Percentiles rank a stretch among this genome's conserved stretches.
phyloP scores from a whole-genome alignment of 2,888 invertebrate species.

The Abscondita cerata region DNA sequence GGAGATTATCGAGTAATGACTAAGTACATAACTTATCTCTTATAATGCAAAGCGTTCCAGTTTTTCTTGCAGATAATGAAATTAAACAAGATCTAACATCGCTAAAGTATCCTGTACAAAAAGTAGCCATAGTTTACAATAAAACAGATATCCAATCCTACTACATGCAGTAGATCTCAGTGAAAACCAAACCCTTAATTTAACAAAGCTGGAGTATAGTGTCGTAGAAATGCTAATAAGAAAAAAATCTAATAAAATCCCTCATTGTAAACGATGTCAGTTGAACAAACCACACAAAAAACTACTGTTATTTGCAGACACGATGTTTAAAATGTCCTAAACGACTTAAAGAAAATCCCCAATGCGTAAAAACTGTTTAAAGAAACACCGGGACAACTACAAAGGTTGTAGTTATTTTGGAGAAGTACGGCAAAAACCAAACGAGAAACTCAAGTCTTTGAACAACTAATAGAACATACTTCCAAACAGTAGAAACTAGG shows the following conservation, averaged over 20 bases:
- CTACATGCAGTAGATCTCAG: not conserved
- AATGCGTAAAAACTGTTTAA: no score
- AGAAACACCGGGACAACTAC: no score
- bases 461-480: no score
- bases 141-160: not conserved
- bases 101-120: conserved; percentile 7
- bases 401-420: no score
- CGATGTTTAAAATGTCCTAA: conserved; percentile 7
- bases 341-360: no score
- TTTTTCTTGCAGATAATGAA: not conserved
- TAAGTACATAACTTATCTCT: not conserved
- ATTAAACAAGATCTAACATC: conserved; percentile 13
- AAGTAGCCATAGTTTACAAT: not conserved
- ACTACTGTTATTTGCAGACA: conserved; percentile 8
- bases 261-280: conserved; percentile 4
- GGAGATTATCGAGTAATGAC: conserved; percentile 5
- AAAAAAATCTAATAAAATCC: not conserved
- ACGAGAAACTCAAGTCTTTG: no score
- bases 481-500: no score
- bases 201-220: no score
- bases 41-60: conserved; percentile 6
- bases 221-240: not conserved
- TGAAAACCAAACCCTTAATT: not conserved
- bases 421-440: no score
- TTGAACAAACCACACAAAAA: conserved; percentile 1